Conservation (phyloP, 2,113 vertebrate genomes). For the Odocoileus hemionus region DNA sequence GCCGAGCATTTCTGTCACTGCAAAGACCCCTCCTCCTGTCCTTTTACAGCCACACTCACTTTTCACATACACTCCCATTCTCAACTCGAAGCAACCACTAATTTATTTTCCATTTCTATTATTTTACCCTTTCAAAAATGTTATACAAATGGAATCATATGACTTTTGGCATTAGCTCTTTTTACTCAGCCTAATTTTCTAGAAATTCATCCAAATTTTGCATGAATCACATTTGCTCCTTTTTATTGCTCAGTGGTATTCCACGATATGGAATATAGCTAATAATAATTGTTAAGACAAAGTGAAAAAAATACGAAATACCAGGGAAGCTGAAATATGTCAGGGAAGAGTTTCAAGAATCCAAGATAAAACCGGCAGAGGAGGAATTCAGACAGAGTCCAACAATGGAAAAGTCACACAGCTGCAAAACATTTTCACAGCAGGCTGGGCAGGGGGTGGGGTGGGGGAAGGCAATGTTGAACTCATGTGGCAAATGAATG, state of each 20-base stretch:
- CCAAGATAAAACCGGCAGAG: slow-evolving; percentile 41
- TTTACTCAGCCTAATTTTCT: not conserved
- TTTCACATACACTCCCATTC: not conserved
- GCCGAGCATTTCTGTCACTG: not conserved
- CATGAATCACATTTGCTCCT: not conserved
- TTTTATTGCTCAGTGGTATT: not conserved
- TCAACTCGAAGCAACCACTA: not conserved
- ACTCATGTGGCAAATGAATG: not conserved
- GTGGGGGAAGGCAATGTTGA: not conserved
- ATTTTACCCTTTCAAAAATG: not conserved
- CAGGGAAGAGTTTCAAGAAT: not conserved
- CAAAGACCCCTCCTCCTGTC: not conserved
- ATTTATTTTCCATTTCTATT: not conserved
- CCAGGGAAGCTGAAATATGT: not conserved
- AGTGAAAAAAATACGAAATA: slow-evolving; percentile 49
- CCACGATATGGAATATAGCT: not conserved
- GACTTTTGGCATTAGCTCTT: not conserved
- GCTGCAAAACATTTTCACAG: not conserved
- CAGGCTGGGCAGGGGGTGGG: not conserved
- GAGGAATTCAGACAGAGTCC: slow-evolving; percentile 36
- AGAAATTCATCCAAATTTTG: not conserved
- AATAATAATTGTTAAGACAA: slow-evolving; percentile 33
- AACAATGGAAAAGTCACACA: slow-evolving; percentile 29
- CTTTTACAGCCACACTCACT: not conserved
- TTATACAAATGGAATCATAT: not conserved